These are phyloP conservation scores for Tupaia tana DNA, from an alignment of 2,113 vertebrate genomes.

Conservation along the genomic window DNA sequence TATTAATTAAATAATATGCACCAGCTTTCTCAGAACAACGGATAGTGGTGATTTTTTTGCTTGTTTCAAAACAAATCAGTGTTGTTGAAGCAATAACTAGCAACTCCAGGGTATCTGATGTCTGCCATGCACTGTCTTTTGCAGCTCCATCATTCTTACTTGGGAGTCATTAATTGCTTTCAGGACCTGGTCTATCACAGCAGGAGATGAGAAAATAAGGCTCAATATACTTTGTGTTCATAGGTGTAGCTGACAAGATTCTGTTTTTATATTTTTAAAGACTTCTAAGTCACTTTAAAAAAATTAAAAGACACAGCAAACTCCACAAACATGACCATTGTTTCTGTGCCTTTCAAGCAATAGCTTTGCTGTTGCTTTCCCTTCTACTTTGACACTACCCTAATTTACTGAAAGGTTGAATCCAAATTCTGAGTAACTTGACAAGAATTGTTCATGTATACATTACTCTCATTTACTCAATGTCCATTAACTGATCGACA, in stretches of 20 bases:
- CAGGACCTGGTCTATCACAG: background rate
- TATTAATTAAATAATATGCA: background rate
- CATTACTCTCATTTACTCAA: background rate
- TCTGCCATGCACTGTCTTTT: background rate
- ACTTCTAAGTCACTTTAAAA: background rate
- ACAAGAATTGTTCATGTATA: background rate
- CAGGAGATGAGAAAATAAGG: background rate
- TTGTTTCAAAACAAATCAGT: background rate
- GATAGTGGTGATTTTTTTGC: background rate
- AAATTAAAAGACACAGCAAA: background rate
- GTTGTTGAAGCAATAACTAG: background rate
- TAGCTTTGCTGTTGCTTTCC: background rate
- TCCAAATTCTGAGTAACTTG: background rate
- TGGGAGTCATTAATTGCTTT: background rate
- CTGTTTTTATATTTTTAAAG: background rate
- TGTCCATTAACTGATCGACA: background rate
- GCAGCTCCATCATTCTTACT: background rate
- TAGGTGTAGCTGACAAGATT: background rate
- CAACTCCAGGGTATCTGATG: background rate
- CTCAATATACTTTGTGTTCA: background rate
- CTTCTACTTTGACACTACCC: background rate
- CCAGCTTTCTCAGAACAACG: background rate
- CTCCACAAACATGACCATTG: background rate
- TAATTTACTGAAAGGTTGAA: background rate
- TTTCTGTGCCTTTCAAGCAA: background rate